phyloP scores from a whole-genome alignment of 1,140 invertebrate genomes.

The Teleogryllus occipitalis region DNA sequence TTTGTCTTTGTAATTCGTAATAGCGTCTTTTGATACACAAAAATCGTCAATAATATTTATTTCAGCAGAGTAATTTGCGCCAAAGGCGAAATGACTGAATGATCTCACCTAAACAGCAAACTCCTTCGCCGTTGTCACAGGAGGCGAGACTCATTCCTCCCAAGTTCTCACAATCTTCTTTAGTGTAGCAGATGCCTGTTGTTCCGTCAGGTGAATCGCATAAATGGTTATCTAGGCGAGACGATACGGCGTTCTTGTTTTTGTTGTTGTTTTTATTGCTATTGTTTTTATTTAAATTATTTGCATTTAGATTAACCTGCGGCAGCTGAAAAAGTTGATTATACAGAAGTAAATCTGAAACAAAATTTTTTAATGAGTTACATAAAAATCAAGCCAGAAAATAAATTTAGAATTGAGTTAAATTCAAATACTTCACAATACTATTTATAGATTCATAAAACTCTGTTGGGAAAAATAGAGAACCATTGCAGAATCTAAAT shows the following conservation, averaged over 20 bases:
- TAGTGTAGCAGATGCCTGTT: conserved; percentile 6
- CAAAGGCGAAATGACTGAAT: background rate
- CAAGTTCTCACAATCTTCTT: background rate
- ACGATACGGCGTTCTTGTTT: background rate
- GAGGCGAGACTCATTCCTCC: background rate
- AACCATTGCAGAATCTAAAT: too few relatives aligned
- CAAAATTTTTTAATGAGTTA: background rate
- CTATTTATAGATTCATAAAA: too few relatives aligned
- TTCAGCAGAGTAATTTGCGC: background rate
- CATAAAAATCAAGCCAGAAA: too few relatives aligned
- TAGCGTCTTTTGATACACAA: background rate
- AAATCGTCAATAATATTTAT: background rate
- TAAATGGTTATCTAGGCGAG: background rate
- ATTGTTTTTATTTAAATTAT: background rate
- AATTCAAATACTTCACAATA: too few relatives aligned
- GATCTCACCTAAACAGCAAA: conserved; percentile 10
- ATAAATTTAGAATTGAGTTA: too few relatives aligned
- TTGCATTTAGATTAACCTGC: background rate
- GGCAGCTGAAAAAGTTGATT: background rate
- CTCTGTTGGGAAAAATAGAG: too few relatives aligned
- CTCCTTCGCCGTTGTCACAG: conserved; percentile 2
- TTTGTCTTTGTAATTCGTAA: background rate
- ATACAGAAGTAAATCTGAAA: background rate
- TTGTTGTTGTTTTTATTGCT: background rate
- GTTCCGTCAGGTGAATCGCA: conserved; percentile 8